These are phyloP conservation scores for Aphidius ervi DNA, from an alignment of 1,140 invertebrate species.

Conservation along the genomic window DNA sequence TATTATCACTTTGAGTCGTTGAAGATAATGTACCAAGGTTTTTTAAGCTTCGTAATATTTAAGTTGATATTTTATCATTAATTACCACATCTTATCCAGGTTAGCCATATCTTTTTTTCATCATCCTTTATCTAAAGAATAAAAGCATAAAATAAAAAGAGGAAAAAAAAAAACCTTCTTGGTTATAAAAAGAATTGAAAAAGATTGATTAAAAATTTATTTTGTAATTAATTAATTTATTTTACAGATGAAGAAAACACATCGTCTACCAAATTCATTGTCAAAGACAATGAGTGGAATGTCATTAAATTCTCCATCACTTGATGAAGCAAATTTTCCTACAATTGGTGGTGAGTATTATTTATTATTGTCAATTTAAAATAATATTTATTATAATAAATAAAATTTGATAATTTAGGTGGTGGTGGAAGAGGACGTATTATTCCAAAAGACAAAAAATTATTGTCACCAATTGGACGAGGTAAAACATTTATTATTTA, in stretches of 20 bases:
- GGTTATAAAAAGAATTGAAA: too few relatives aligned
- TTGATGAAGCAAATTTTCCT: constrained; percentile 7
- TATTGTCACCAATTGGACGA: too few relatives aligned
- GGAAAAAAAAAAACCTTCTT: neutral
- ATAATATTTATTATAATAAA: neutral
- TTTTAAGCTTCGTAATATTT: too few relatives aligned
- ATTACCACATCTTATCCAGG: too few relatives aligned
- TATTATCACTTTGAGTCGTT: too few relatives aligned
- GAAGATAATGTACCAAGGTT: too few relatives aligned
- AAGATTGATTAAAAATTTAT: too few relatives aligned
- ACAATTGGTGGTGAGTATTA: constrained; percentile 2
- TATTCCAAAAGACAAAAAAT: too few relatives aligned
- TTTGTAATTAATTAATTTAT: too few relatives aligned
- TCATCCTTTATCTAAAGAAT: neutral
- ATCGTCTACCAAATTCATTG: constrained; percentile 3
- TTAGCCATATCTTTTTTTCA: neutral
- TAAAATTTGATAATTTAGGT: neutral
- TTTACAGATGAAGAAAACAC: neutral
- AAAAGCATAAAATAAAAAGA: neutral
- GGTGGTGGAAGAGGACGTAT: too few relatives aligned
- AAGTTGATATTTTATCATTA: too few relatives aligned
- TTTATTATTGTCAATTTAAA: neutral
- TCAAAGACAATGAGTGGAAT: neutral
- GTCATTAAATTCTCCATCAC: neutral
- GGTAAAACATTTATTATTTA: too few relatives aligned